Base-by-base conservation (phyloP, 2,888 invertebrate genomes). In the Drosophila demipolita region DNA sequence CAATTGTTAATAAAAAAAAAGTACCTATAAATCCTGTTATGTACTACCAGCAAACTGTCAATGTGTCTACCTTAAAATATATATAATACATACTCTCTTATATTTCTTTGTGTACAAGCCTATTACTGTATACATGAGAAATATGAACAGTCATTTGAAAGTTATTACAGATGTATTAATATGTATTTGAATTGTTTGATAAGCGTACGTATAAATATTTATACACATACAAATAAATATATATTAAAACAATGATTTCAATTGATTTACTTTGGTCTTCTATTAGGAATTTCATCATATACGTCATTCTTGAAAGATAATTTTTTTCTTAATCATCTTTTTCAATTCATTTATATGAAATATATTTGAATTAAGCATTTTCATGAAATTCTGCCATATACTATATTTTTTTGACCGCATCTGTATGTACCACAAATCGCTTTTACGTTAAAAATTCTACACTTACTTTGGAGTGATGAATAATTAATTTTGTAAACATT, bases 171-270 rank as follows among this genome's bases (percentile, higher is more conserved):
- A 53, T 71, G 52, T 55, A 59, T 61, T 60, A n/a, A 33, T 58
- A 38, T 58, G 61, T 75, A 72, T 60, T 63, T 66, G 40, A 66
- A 78, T 70, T 66, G 75, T 74, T 78, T 78, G 61, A 78, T 71
- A 74, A 32, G 15, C 33, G 35, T 70, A 70, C 71, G 64, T 55
- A 65, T 40, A 68, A 66, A 66, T 61, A 71, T 67, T 77, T 86
- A 71, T 65, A 72, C 83, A 69, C 83, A 71, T 78, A 83, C 75
- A 83, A 73, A 52, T 67, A 85, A 87, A 82, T 82, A 84, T 35
- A 23, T 54, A 54, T 54, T 36, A 23, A 35, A 36, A 53, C 15
- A 35, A 53, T 35, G 20, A 53, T 15, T 53, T 15, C 5, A 35
- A 11, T 35, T 35, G 9, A 6, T 54, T 54, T 54, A 36, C 35